A percentile compares a stretch with the other conserved stretches of the same genome.
Conservation (phyloP, 2,113 vertebrate species). For the Dicrurus megarhynchus region DNA sequence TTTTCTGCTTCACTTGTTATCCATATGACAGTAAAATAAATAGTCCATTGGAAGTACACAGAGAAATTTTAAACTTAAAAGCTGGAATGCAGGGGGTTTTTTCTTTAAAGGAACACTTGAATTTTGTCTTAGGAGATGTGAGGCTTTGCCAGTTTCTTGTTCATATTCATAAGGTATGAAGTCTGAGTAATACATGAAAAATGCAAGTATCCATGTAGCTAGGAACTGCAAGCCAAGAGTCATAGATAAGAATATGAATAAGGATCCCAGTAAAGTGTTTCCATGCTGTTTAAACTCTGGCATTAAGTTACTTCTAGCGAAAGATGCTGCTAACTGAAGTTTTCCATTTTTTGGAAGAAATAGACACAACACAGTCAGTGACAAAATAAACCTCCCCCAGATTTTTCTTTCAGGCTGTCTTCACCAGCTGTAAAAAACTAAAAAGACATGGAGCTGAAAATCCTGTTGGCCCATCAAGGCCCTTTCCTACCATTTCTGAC, state of each 20-base stretch:
- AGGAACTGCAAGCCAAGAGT: background rate
- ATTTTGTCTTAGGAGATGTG: background rate
- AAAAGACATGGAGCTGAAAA: background rate
- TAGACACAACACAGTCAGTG: constrained; percentile 1
- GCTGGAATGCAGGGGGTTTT: background rate
- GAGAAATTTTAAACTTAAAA: background rate
- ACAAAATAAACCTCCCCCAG: constrained; percentile 5
- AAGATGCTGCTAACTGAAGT: constrained; percentile 7
- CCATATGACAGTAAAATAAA: background rate
- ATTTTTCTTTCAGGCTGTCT: background rate
- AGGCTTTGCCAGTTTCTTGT: background rate
- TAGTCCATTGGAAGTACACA: background rate
- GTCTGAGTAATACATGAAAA: constrained; percentile 15
- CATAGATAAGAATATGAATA: background rate
- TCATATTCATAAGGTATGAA: constrained; percentile 11
- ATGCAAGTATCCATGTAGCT: background rate
- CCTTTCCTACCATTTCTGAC: background rate
- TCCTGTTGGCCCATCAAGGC: background rate
- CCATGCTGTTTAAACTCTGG: background rate
- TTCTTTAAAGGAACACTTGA: background rate
- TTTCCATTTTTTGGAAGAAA: background rate
- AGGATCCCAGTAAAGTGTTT: background rate
- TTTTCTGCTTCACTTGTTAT: constrained; percentile 2
- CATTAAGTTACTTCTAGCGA: background rate
- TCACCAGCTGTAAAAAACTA: background rate